Percentiles rank a stretch among this genome's conserved stretches.
Evolutionary conservation across 2,888 invertebrate genomes (phyloP).

Genomic region (Oegoconia quadripuncta): DNA sequence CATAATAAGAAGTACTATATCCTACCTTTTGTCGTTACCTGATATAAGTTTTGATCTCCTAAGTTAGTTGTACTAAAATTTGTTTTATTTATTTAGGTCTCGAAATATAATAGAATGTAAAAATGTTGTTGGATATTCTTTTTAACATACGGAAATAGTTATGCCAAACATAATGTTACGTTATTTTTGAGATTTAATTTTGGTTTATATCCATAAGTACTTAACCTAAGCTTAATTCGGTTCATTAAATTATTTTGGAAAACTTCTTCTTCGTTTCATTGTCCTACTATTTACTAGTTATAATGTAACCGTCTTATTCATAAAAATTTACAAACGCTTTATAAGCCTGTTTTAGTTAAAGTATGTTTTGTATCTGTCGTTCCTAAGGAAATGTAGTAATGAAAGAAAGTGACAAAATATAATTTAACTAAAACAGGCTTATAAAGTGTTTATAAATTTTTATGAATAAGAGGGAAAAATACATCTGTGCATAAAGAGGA

Average conservation of each 20-base stretch:
- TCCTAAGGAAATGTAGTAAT: too few relatives aligned
- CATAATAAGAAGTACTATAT: conserved; percentile 1
- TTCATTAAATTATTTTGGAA: conserved; percentile 35
- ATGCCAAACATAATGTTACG: conserved; percentile 30
- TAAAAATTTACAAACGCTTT: too few relatives aligned
- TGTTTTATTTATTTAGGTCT: conserved; percentile 44
- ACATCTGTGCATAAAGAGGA: too few relatives aligned
- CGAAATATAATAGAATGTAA: too few relatives aligned
- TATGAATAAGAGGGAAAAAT: too few relatives aligned
- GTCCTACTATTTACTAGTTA: conserved; percentile 9
- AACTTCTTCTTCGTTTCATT: conserved; percentile 9
- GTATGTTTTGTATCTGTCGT: too few relatives aligned
- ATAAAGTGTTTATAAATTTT: too few relatives aligned
- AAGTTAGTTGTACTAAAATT: conserved; percentile 61
- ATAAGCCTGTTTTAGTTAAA: too few relatives aligned
- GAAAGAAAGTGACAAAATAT: too few relatives aligned
- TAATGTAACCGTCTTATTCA: too few relatives aligned
- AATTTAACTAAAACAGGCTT: too few relatives aligned
- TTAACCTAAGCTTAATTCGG: conserved; percentile 44
- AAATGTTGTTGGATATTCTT: conserved; percentile 43
- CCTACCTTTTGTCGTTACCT: conserved; percentile 55
- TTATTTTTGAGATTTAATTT: conserved; percentile 67
- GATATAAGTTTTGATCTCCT: conserved; percentile 74
- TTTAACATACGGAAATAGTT: conserved; percentile 39
- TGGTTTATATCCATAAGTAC: conserved; percentile 45